Evolutionary conservation across 2,797 vertebrate genomes (phyloP), one percentile per base, ranked within the genome.

Genomic region (Synaphobranchus kaupii): DNA sequence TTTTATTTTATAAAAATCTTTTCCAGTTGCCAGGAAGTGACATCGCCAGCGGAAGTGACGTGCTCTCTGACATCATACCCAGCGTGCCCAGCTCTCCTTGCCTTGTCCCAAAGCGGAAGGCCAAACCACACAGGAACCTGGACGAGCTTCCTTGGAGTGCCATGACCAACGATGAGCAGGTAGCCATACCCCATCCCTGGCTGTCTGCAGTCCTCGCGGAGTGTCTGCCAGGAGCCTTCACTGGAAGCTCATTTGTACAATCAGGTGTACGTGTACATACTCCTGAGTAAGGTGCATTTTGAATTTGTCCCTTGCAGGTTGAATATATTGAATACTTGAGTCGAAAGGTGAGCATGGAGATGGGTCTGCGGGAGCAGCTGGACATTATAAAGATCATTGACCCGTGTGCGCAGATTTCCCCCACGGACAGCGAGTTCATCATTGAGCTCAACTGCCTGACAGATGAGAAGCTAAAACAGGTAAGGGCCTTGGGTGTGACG

Each of bases 331-430:
- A 99, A 87, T 99, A 99, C 93, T 93, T 99, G 91, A 99, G 99
- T 92, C 97, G 99, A 50, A 99, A 98, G 96, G 98, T 99, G 88
- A 99, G 99, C 95, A 99, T 97, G 71, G 99, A 99, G 94, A 99
- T 99, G 99, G 99, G 98, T 71, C 97, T 99, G 89, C 96, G 98
- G 89, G 99, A 99, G 90, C 99, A 99, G 92, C 97, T 99, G 90
- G 99, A 99, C 94, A 99, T 99, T 92, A 99, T 99, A 94, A 99
- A 99, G 95, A 99, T 99, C 93, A 99, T 99, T 88, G 99, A 99
- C 93, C 99, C 99, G 39, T 97, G 96, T 66, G 99, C 99, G 90
- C 98, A 99, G 90, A 99, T 99, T 87, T 99, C 98, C 0, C 99
- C 99, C 86, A 99, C 99, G 0, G 99, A 99, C 95, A 99, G 98